Percentiles rank a stretch among this genome's conserved stretches.
Conservation (phyloP, 2,888 invertebrate species). For the Spilosoma lubricipeda region DNA sequence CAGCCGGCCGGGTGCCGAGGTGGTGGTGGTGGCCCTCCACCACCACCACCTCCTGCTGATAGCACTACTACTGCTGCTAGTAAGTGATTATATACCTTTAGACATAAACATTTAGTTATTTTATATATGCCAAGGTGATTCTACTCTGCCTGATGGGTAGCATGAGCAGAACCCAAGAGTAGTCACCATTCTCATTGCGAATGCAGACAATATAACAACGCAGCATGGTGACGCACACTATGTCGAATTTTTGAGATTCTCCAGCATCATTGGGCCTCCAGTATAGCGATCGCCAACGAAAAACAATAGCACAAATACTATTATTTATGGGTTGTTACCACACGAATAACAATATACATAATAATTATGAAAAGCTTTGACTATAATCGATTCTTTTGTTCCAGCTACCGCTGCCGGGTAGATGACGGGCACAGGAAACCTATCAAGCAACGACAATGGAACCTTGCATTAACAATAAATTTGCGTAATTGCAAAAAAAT, state of each 20-base stretch:
- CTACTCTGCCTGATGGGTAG: no score
- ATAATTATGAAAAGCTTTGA: not conserved
- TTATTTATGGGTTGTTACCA: no score
- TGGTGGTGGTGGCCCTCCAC: not conserved
- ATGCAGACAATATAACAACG: no score
- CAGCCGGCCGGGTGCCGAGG: not conserved
- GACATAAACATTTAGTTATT: not conserved
- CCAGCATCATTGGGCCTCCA: no score
- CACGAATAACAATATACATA: no score
- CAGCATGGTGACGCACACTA: no score
- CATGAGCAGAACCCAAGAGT: no score
- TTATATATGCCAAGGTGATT: no score
- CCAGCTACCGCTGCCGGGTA: not conserved
- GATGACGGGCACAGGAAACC: not conserved
- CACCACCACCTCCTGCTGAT: not conserved
- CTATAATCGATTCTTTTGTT: not conserved
- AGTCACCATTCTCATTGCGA: no score
- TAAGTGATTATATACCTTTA: not conserved
- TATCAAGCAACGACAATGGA: not conserved
- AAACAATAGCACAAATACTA: no score
- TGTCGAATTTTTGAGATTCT: no score
- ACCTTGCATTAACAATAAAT: not conserved
- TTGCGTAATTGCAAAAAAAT: not conserved
- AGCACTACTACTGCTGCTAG: not conserved
- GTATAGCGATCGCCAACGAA: no score